phyloP scores from a whole-genome alignment of 2,797 vertebrate genomes.

The Sarcophilus harrisii region DNA sequence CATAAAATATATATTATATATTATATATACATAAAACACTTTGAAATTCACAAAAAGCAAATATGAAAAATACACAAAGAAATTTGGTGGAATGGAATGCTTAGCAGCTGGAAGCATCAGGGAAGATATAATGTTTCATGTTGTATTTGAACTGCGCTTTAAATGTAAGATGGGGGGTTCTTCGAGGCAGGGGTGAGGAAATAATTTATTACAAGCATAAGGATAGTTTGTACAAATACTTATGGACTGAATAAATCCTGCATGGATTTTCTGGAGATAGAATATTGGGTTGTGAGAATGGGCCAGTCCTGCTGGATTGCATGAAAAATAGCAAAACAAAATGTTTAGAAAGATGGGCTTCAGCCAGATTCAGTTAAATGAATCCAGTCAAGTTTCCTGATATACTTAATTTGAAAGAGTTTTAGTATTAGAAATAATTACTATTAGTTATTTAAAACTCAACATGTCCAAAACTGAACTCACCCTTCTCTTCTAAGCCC shows the following conservation, averaged over 20 bases:
- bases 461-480: not conserved
- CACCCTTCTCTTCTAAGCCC: not conserved
- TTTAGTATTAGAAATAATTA: not conserved
- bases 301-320: not conserved
- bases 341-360: not conserved
- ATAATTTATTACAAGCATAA: not conserved
- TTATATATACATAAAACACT: no score
- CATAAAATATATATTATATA: no score
- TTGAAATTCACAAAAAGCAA: not conserved
- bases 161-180: not conserved
- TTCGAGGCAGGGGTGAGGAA: not conserved
- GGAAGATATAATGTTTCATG: not conserved
- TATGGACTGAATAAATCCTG: not conserved
- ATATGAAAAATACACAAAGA: no score
- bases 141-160: not conserved
- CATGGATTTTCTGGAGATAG: not conserved
- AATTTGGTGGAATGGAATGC: not conserved
- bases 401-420: no score
- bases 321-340: not conserved
- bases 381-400: no score
- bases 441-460: not conserved
- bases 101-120: not conserved
- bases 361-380: not conserved
- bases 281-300: not conserved
- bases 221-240: not conserved